These are phyloP conservation scores for Leptinotarsa tumamoca DNA, from an alignment of 2,888 invertebrate species.

Conservation along the genomic window DNA sequence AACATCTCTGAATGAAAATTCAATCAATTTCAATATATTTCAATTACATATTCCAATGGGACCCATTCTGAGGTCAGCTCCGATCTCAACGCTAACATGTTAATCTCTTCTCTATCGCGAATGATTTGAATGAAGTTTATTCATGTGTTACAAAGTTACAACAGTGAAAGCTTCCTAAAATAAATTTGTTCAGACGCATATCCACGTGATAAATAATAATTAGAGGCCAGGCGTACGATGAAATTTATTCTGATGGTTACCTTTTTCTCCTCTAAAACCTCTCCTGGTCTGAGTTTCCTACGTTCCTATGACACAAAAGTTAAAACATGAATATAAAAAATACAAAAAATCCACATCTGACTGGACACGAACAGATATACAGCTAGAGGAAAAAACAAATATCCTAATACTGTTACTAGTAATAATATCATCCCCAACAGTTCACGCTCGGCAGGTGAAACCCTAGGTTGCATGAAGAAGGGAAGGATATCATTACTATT, in stretches of 20 bases:
- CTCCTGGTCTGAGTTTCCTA: constrained; percentile 94
- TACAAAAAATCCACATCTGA: constrained; percentile 39
- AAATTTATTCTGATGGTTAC: constrained; percentile 70
- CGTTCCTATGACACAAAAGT: constrained; percentile 74
- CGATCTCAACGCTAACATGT: no score
- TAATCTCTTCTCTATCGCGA: no score
- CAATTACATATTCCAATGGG: background rate
- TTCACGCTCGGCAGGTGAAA: background rate
- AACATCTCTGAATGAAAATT: constrained; percentile 14
- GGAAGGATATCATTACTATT: background rate
- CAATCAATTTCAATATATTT: background rate
- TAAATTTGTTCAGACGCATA: constrained; percentile 47
- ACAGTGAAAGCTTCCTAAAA: constrained; percentile 44
- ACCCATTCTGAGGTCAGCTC: background rate
- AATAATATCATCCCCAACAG: constrained; percentile 3
- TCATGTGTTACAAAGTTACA: constrained; percentile 38
- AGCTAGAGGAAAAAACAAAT: constrained; percentile 38
- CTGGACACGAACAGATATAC: constrained; percentile 41
- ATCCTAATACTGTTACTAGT: background rate
- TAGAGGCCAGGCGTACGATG: constrained; percentile 55
- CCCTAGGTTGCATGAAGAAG: background rate
- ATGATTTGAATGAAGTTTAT: background rate
- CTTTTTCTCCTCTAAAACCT: constrained; percentile 94
- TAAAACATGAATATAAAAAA: constrained; percentile 40
- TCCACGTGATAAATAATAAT: constrained; percentile 57